A percentile compares a stretch with the other conserved stretches of the same genome.
These are phyloP conservation scores for Glaucopsyche alexis DNA, from an alignment of 2,888 invertebrate species.

Conservation along the genomic window DNA sequence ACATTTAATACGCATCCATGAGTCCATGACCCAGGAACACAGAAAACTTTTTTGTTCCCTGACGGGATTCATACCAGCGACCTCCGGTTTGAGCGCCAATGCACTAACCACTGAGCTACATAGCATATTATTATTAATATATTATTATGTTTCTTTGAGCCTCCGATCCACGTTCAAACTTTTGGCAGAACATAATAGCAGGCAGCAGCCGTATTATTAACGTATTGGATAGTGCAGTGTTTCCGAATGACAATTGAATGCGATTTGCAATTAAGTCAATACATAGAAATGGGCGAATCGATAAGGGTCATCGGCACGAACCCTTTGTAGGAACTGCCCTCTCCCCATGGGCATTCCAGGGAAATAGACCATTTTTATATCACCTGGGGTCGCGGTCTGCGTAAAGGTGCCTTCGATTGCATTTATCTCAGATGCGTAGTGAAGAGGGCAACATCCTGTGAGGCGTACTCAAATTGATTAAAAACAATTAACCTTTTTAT, in stretches of 20 bases:
- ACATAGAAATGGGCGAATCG: constrained; percentile 70
- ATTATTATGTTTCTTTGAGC: background rate
- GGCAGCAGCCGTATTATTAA: background rate
- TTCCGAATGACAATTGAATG: constrained; percentile 30
- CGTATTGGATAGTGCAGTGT: constrained; percentile 5
- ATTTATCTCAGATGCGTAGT: constrained; percentile 24
- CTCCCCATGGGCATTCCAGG: constrained; percentile 65
- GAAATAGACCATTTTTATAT: constrained; percentile 66
- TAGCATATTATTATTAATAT: too few relatives aligned
- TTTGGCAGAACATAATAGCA: background rate
- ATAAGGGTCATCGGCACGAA: constrained; percentile 77
- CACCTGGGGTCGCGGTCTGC: constrained; percentile 50
- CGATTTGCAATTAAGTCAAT: constrained; percentile 66
- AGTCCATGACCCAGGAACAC: too few relatives aligned
- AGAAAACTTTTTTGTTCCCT: too few relatives aligned
- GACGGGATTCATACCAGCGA: too few relatives aligned
- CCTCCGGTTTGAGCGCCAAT: too few relatives aligned
- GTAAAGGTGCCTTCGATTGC: constrained; percentile 27
- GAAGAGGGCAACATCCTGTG: background rate
- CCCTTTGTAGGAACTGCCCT: constrained; percentile 68
- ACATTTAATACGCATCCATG: too few relatives aligned
- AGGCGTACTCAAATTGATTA: constrained; percentile 22
- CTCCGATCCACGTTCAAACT: background rate
- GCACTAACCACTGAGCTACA: too few relatives aligned
- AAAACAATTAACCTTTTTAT: constrained; percentile 21